These are phyloP conservation scores for Callitettix versicolor DNA, from an alignment of 1,140 invertebrate genomes.

Conservation along the genomic window DNA sequence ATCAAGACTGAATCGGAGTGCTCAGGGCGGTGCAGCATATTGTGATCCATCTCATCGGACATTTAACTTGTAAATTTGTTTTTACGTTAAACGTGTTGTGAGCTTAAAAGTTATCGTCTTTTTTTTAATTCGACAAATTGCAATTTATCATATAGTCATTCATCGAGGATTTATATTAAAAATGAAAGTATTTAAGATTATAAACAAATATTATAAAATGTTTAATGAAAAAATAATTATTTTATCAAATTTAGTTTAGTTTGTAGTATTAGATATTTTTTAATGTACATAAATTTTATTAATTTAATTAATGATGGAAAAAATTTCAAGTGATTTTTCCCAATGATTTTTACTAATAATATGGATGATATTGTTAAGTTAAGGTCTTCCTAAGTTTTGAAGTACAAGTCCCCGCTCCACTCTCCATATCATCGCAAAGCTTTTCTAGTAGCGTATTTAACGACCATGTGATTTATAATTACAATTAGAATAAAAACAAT, in stretches of 20 bases:
- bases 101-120: conserved; percentile 5
- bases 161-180: conserved; percentile 12
- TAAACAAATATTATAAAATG: conserved; percentile 13
- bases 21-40: conserved; percentile 5
- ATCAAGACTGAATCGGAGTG: conserved; percentile 15
- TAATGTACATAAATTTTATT: conserved; percentile 3
- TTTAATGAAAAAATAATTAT: conserved; percentile 9
- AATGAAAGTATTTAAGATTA: conserved; percentile 12
- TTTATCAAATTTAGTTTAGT: conserved; percentile 16
- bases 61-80: conserved; percentile 5
- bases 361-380: background rate
- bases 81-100: conserved; percentile 12
- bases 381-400: conserved; percentile 3
- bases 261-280: conserved; percentile 11
- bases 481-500: conserved; percentile 8
- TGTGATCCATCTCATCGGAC: conserved; percentile 12
- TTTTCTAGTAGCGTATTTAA: conserved; percentile 12
- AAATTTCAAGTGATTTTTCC: conserved; percentile 8
- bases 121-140: conserved; percentile 7
- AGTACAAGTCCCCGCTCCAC: conserved; percentile 8
- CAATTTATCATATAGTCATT: conserved; percentile 15
- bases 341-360: conserved; percentile 3
- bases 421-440: conserved; percentile 9
- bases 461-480: conserved; percentile 7
- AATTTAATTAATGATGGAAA: background rate